A percentile compares a stretch with the other conserved stretches of the same genome.
Conservation (phyloP, 2,888 invertebrate species). For the Nebria salina region DNA sequence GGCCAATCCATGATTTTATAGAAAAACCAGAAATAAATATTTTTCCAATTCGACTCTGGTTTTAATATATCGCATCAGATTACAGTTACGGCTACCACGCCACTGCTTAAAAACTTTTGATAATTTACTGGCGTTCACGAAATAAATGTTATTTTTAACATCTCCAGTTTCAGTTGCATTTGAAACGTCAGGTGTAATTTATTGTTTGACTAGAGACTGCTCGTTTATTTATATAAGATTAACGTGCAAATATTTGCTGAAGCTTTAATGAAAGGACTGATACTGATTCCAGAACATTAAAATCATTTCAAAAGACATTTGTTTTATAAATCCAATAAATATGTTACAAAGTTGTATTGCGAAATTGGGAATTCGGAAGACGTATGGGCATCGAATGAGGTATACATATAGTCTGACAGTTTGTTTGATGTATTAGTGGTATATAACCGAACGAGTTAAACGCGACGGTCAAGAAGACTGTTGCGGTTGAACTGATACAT, state of each 20-base stretch:
- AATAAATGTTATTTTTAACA: constrained; percentile 44
- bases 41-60: not conserved
- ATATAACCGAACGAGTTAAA: not conserved
- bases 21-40: no score
- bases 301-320: no score
- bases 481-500: constrained; percentile 4
- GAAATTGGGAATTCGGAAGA: constrained; percentile 4
- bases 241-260: not conserved
- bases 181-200: constrained; percentile 30
- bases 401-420: constrained; percentile 11
- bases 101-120: constrained; percentile 33
- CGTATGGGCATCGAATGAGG: constrained; percentile 3
- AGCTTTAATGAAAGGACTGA: not conserved
- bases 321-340: not conserved
- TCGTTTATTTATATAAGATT: constrained; percentile 22
- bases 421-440: constrained; percentile 27
- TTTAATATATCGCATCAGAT: constrained; percentile 32
- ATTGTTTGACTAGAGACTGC: constrained; percentile 30
- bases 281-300: not conserved
- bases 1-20: no score
- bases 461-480: constrained; percentile 6
- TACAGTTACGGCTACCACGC: constrained; percentile 22
- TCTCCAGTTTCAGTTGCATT: constrained; percentile 11
- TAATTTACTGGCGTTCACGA: constrained; percentile 32
- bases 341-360: not conserved